Evolutionary conservation across 2,113 vertebrate genomes (phyloP).

Genomic region (Oriolus oriolus): DNA sequence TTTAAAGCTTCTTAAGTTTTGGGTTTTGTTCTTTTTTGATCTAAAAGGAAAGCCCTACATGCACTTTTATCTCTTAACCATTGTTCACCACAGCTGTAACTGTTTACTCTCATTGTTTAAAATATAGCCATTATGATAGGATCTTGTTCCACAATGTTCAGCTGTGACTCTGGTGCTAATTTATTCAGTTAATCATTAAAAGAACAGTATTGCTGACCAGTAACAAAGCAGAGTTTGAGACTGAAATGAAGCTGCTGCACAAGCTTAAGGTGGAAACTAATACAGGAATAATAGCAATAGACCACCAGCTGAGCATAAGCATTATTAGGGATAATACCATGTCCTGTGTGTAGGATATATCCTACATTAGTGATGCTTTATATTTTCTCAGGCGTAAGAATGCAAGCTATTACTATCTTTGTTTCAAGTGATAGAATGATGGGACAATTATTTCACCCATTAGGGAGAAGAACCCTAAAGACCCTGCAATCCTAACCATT

Average conservation of each 20-base stretch:
- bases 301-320: not conserved
- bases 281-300: not conserved
- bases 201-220: not conserved
- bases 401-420: not conserved
- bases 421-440: not conserved
- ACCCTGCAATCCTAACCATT: not conserved
- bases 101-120: not conserved
- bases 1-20: constrained; percentile 1
- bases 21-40: not conserved
- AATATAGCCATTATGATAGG: not conserved
- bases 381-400: not conserved
- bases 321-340: not conserved
- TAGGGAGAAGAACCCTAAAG: not conserved
- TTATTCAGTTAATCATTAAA: constrained; percentile 33
- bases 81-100: not conserved
- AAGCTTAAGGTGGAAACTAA: not conserved
- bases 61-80: not conserved
- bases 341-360: not conserved
- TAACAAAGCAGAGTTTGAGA: not conserved
- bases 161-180: not conserved
- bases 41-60: not conserved
- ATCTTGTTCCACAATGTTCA: not conserved
- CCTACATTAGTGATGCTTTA: not conserved
- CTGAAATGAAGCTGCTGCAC: not conserved
- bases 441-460: not conserved